phyloP scores from a whole-genome alignment of 2,888 invertebrate species.

The Leistus spinibarbis region DNA sequence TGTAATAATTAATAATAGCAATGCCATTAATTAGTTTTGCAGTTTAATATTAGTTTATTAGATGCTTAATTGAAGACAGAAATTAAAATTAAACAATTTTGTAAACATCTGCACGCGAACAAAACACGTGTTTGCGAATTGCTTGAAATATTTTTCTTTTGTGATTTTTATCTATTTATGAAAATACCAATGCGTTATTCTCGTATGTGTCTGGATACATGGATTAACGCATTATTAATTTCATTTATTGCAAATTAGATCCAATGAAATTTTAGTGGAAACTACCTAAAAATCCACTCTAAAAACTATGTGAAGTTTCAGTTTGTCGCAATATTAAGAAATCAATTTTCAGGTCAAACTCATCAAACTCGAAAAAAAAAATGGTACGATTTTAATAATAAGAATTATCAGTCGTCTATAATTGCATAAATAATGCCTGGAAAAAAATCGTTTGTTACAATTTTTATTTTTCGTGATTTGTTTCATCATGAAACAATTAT shows the following conservation, averaged over 20 bases:
- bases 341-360: no score
- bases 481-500: no score
- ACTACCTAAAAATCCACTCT: no score
- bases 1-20: neutral
- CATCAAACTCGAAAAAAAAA: no score
- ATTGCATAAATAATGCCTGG: no score
- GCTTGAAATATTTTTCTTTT: neutral
- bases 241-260: neutral
- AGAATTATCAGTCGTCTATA: no score
- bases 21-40: neutral
- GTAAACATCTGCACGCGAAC: conserved; percentile 7
- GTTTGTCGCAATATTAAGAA: no score
- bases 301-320: no score
- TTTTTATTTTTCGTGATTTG: no score
- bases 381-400: no score
- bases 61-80: neutral
- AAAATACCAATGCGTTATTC: neutral
- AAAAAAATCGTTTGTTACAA: no score
- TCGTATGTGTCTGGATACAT: neutral
- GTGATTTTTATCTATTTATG: neutral
- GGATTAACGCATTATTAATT: neutral
- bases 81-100: conserved; percentile 5
- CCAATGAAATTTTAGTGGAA: no score
- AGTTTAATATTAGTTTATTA: neutral
- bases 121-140: neutral